Evolutionary conservation across 2,797 vertebrate genomes (phyloP), one percentile per base, ranked within the genome.

Genomic region (Ctenopoma multispine): DNA sequence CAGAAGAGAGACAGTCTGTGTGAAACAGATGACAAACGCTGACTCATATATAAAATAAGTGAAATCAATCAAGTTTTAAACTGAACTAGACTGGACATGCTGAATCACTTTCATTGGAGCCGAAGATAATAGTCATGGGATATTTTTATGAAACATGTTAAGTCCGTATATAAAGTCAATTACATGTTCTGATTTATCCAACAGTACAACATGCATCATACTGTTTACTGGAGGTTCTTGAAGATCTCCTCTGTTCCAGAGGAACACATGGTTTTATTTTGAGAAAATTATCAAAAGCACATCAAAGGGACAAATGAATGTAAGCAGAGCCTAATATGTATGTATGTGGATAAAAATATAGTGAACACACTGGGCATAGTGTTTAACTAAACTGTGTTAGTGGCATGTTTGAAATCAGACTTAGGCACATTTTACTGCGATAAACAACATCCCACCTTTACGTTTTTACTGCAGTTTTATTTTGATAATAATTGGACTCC

Each of bases 61-160:
- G 20, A 62, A 66, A 75, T 65, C 67, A 66, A 73, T 81, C 20
- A 21, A 34, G 60, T 61, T 75, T 54, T 57, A 66, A 80, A 82
- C 63, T 69, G 60, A 24, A 54, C 43, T 46, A 41, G 34, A 77
- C 58, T 77, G 71, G 69, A 72, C 40, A 48, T 44, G 63, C 11
- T 14, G 4, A 70, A 77, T 72, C 66, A 48, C 75, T 57, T 36
- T 51, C 2, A 58, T 27, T 0, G 5, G 69, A 72, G 77, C 34
- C 48, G 14, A 65, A 47, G 48, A 54, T 77, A 71, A 75, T 61
- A 34, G 11, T 31, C 23, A 34, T 27, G 23, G 20, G 31, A 17
- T 58, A 65, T 27, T 48, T 56, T 68, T 27, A 68, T 47, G 8
- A 60, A 63, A 78, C 72, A 62, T 51, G 43, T 56, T 8, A 69